These are phyloP conservation scores for Bombus fervidus DNA, from an alignment of 1,140 invertebrate species.

Conservation along the genomic window DNA sequence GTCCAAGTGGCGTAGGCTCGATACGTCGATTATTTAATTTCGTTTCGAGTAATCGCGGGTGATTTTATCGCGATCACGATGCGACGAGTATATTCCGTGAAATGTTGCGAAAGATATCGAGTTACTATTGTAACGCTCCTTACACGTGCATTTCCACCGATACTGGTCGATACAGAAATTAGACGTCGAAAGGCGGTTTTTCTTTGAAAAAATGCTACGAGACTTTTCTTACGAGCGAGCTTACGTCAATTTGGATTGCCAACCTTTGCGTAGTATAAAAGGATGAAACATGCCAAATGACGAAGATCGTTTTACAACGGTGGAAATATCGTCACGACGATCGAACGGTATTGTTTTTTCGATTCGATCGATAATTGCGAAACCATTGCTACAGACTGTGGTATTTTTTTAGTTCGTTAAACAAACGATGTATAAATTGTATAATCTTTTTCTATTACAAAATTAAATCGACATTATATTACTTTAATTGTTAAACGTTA, in stretches of 20 bases:
- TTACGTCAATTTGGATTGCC: not conserved
- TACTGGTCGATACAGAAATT: not conserved
- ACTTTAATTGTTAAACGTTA: not conserved
- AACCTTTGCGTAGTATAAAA: too few species aligned
- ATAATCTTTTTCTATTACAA: not conserved
- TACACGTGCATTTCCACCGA: not conserved
- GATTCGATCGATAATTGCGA: not conserved
- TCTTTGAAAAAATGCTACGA: not conserved
- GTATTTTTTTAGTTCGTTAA: not conserved
- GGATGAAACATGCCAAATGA: not conserved
- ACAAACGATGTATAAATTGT: not conserved
- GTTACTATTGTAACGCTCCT: too few species aligned
- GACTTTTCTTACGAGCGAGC: not conserved
- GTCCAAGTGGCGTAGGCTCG: not conserved
- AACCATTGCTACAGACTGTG: not conserved
- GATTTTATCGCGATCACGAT: too few species aligned
- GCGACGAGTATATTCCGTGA: not conserved
- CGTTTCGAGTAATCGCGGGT: not conserved
- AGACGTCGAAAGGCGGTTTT: not conserved
- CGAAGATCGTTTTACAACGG: not conserved
- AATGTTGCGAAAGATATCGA: not conserved
- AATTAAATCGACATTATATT: not conserved
- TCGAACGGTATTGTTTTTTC: not conserved
- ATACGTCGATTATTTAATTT: not conserved
- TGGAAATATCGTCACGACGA: slow-evolving; percentile 22